Evolutionary conservation across 2,888 invertebrate genomes (phyloP), one percentile per base, ranked within the genome.

Genomic region (Erebia aethiops): DNA sequence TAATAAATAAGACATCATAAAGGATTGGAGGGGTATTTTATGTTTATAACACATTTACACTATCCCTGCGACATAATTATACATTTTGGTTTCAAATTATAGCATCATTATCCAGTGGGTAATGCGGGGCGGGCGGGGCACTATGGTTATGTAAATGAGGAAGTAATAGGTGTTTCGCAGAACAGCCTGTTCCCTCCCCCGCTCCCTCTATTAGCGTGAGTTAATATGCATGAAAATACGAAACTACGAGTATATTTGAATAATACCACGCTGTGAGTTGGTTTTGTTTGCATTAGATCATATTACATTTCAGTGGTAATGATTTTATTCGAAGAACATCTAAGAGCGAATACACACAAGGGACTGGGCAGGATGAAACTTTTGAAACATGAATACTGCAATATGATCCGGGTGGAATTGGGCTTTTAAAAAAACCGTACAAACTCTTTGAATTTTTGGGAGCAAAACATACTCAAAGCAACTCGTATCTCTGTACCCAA

Each of bases 121-220:
- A 65, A 56, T 54, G 54, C 56, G 43, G 62, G 52, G 67, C 49
- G 65, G 35, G 65, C 56, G 41, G 68, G 61, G 60, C 58, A 67
- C 52, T 62, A 56, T 61, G 62, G 68, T 62, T 63, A 57, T 69
- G 56, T 57, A 63, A 63, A 69, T 69, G 69, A 69, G 54, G 63
- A 69, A 62, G 69, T 69, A 69, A 63, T 69, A 63, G 65, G 69
- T 63, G 63, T 57, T 63, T 69, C 57, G 63, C 57, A 49, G 69
- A 69, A 65, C 65, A 56, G 65, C 54, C 54, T 65, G 65, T 56
- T 65, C 65, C 18, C 65, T 56, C 65, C 65, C 65, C 56, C 65
- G 56, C 43, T 54, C 41, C 65, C 65, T 65, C 65, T 65, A 65
- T 65, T 65, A 65, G 65, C 54, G 65, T 56, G 52, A 43, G 65